These are phyloP conservation scores for Neoscelio sp. DNA, from an alignment of 2,888 invertebrate species.

Conservation along the genomic window DNA sequence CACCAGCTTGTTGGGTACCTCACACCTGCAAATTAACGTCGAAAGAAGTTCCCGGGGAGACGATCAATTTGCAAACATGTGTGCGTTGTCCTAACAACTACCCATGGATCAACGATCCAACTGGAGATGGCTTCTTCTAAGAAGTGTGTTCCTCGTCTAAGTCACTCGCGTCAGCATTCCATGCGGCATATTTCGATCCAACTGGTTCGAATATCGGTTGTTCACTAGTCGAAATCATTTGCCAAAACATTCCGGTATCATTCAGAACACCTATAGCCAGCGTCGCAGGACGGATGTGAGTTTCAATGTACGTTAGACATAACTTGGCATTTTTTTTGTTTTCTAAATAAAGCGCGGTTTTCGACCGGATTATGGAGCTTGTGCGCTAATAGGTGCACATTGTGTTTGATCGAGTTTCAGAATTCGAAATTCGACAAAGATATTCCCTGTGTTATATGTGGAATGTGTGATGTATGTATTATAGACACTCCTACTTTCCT, in stretches of 20 bases:
- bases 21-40: slow-evolving; percentile 96
- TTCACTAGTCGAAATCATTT: slow-evolving; percentile 67
- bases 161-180: slow-evolving; percentile 62
- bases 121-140: slow-evolving; percentile 95
- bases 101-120: slow-evolving; percentile 97
- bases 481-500: slow-evolving; percentile 72
- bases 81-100: slow-evolving; percentile 97
- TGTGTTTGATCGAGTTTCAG: slow-evolving; percentile 25
- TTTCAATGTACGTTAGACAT: slow-evolving; percentile 40
- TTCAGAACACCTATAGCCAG: slow-evolving; percentile 40
- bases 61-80: slow-evolving; percentile 96
- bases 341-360: slow-evolving; percentile 9
- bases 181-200: slow-evolving; percentile 16
- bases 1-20: slow-evolving; percentile 93
- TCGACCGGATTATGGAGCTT: slow-evolving; percentile 11
- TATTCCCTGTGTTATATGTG: slow-evolving; percentile 57
- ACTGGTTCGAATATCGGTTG: slow-evolving; percentile 46
- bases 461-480: slow-evolving; percentile 77
- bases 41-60: slow-evolving; percentile 97
- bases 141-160: slow-evolving; percentile 71
- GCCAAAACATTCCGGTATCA: slow-evolving; percentile 48
- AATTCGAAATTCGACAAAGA: slow-evolving; percentile 9
- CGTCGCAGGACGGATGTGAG: slow-evolving; percentile 33
- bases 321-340: slow-evolving; percentile 51
- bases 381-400: too few species aligned